Conservation (phyloP, 2,797 vertebrate genomes). For the Amphiprion clarkii region DNA sequence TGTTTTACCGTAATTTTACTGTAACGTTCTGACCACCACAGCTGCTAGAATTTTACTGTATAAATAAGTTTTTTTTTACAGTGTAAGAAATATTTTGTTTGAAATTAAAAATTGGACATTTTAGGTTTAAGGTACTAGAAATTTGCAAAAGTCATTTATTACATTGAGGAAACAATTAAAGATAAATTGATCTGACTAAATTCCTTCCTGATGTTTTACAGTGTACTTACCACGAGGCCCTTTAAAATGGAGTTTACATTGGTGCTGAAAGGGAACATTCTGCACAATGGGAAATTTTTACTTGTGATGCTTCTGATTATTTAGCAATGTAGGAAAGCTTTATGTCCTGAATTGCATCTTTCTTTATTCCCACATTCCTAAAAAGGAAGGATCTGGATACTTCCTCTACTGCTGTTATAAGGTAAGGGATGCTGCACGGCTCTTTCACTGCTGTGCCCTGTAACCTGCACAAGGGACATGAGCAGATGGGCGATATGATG, state of each 20-base stretch:
- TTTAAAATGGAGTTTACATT: not conserved
- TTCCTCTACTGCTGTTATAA: constrained; percentile 3
- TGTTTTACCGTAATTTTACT: no score
- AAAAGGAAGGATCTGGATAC: not conserved
- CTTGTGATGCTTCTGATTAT: not conserved
- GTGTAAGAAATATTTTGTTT: no score
- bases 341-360: not conserved
- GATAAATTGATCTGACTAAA: no score
- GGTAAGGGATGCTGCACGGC: constrained; percentile 3
- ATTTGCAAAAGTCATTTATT: no score
- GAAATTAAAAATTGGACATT: no score
- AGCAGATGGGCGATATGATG: constrained; percentile 32
- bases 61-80: no score
- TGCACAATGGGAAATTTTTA: not conserved
- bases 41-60: no score
- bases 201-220: no score
- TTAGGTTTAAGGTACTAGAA: no score
- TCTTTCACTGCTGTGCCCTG: constrained; percentile 15
- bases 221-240: not conserved
- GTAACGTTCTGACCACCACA: no score
- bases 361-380: not conserved
- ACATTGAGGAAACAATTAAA: no score
- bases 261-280: not conserved
- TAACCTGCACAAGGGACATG: constrained; percentile 13
- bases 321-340: not conserved